phyloP scores from a whole-genome alignment of 2,888 invertebrate species.

The Andrena bicolor region DNA sequence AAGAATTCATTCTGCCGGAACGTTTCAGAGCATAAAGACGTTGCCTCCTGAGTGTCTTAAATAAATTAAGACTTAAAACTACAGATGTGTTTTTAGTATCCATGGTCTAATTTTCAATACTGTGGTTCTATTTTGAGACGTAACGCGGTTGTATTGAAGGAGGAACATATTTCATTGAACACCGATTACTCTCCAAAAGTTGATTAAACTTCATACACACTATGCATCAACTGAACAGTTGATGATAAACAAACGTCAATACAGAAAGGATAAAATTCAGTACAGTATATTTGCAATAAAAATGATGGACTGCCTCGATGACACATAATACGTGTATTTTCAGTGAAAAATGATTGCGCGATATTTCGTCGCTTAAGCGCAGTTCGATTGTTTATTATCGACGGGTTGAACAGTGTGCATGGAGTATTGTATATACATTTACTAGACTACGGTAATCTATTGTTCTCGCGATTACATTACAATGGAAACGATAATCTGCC shows the following conservation, averaged over 20 bases:
- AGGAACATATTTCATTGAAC: not conserved
- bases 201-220: conserved; percentile 8
- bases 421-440: not conserved
- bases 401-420: not conserved
- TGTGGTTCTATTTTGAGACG: no score
- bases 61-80: no score
- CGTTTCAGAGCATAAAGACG: no score
- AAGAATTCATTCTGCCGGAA: no score
- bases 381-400: conserved; percentile 1
- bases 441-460: conserved; percentile 2
- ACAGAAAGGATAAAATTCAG: not conserved
- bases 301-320: conserved; percentile 19
- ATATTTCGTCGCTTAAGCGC: conserved; percentile 27
- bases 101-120: no score
- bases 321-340: conserved; percentile 17
- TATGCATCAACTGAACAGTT: not conserved
- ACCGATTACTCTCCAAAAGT: not conserved
- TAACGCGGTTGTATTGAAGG: not conserved
- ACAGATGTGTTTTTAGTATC: no score
- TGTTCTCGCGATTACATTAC: conserved; percentile 6
- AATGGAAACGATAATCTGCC: not conserved
- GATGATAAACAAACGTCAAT: not conserved
- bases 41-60: no score
- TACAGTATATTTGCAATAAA: conserved; percentile 22
- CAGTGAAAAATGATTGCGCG: conserved; percentile 30